Evolutionary conservation across 2,888 invertebrate genomes (phyloP), one percentile per base, ranked within the genome.

Genomic region (Drosophila nigritarsus): DNA sequence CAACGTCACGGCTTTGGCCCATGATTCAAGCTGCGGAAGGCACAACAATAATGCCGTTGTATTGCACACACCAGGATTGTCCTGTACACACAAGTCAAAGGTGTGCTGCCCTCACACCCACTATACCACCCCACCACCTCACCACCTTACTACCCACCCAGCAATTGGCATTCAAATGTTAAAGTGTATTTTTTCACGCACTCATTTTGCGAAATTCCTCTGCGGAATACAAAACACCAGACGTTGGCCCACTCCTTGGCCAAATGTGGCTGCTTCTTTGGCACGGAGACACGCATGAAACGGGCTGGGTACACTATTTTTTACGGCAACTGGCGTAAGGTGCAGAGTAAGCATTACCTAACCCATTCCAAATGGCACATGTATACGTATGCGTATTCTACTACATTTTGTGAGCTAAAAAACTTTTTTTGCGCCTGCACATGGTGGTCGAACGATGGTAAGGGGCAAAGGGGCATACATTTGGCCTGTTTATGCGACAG

Each of bases 181-280:
- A 79, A 89, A 91, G 87, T 83, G 82, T 88, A 82, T 91, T 91
- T 91, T 91, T 91, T 87, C 89, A 87, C 85, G 87, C 85, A 71
- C 78, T 78, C 75, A 82, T 87, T 85, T 80, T 68, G 72, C 59
- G 73, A 77, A 72, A 75, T 60, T 75, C 74, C 65, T 55, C 48
- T 29, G 65, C 42, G 68, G 90, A 82, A 89, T 87, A 85, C 81
- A 80, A 83, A 87, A 83, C 75, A 83, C 76, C 53, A 72, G 65
- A 55, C 38, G 34, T 48, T 38, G 30, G 50, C 40, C 38, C 60
- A 54, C 29, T n/a, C 24, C 55, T 48, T 32, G 24, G 18, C 42
- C 18, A 34, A 56, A 45, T 58, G 40, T 66, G 45, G 13, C 54
- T 51, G 42, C 18, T 56, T 48, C 24, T 11, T 34, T 27, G 40